phyloP scores from a whole-genome alignment of 2,797 vertebrate species.

The Aplochiton taeniatus region DNA sequence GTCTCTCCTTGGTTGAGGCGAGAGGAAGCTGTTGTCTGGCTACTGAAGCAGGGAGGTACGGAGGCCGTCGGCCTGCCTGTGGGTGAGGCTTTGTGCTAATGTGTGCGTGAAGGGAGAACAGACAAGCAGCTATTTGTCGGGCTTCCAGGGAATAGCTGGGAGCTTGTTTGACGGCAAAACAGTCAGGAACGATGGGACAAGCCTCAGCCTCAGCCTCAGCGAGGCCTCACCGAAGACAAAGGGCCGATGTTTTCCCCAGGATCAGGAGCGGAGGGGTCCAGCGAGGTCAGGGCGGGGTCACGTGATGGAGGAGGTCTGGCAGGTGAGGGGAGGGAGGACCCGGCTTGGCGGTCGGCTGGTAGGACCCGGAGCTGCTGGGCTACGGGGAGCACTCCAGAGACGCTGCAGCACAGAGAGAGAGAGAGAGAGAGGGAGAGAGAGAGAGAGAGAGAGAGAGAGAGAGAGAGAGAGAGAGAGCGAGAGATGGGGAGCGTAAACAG shows the following conservation, averaged over 20 bases:
- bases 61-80: too few species aligned
- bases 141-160: too few species aligned
- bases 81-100: too few species aligned
- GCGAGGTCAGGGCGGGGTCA: slow-evolving; percentile 15
- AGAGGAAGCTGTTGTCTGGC: too few species aligned
- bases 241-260: background rate
- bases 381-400: slow-evolving; percentile 79
- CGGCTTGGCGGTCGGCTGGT: slow-evolving; percentile 17
- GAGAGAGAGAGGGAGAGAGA: slow-evolving; percentile 6
- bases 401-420: slow-evolving; percentile 57
- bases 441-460: background rate
- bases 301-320: slow-evolving; percentile 24
- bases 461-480: background rate
- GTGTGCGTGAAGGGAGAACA: too few species aligned
- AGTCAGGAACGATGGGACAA: too few species aligned
- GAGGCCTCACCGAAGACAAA: too few species aligned
- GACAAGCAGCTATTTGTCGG: too few species aligned
- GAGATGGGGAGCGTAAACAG: background rate
- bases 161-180: too few species aligned
- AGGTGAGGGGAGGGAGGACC: slow-evolving; percentile 18
- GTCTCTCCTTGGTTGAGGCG: too few species aligned
- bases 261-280: slow-evolving; percentile 21
- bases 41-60: too few species aligned
- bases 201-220: too few species aligned
- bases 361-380: slow-evolving; percentile 46